These are phyloP conservation scores for Beroe forskalii DNA, from an alignment of 37 sponge, comb jelly and placozoan species.

Conservation along the genomic window DNA sequence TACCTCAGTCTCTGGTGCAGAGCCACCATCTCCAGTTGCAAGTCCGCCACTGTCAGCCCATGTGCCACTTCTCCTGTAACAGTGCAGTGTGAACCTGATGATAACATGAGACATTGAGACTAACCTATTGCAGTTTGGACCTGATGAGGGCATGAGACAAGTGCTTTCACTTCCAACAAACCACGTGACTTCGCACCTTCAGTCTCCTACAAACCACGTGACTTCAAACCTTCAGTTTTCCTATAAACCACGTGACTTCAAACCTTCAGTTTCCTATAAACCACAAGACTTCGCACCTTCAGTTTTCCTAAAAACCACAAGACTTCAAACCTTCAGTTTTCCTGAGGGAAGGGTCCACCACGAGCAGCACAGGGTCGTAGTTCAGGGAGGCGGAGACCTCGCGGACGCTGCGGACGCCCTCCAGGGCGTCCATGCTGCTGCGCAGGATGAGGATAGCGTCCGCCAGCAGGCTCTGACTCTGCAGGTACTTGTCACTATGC, in stretches of 20 bases:
- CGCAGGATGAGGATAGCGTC: constrained; percentile 10
- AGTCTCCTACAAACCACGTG: no score
- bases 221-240: no score
- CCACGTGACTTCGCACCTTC: no score
- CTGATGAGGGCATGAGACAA: no score
- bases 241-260: no score
- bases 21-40: constrained; percentile 53
- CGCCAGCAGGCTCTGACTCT: neutral
- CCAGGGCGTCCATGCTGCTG: constrained; percentile 8
- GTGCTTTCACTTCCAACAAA: no score
- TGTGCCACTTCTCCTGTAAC: constrained; percentile 29
- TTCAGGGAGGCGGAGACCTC: neutral
- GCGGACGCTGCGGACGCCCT: neutral
- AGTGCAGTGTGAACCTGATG: no score
- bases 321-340: constrained; percentile 11
- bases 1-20: neutral
- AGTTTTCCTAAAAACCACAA: no score
- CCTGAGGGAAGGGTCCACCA: constrained; percentile 36
- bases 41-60: constrained; percentile 1
- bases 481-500: neutral
- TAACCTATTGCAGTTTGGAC: no score
- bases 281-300: no score
- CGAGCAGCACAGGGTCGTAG: constrained; percentile 19
- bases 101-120: no score
- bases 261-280: no score